Evolutionary conservation across 2,113 vertebrate species (phyloP), one percentile per base, ranked within the genome.

Genomic region (Hemichromis elongatus): DNA sequence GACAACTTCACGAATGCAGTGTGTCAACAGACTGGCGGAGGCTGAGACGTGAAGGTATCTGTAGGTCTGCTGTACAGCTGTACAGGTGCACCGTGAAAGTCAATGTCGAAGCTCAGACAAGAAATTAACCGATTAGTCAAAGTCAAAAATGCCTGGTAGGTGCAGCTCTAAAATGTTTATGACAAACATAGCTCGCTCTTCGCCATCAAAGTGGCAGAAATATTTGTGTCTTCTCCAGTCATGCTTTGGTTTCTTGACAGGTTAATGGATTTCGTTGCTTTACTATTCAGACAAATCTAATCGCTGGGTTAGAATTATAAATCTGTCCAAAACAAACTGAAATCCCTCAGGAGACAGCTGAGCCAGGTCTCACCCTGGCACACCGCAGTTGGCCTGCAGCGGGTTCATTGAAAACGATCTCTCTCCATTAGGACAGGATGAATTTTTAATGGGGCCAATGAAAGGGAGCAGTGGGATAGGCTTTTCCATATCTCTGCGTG

Each of bases 381-480:
- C 87, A 87, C 82, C 53, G 26, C 50, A 7, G 86, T 87, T 80
- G 82, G 85, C 84, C 57, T 89, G 83, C 88, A 92, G 78, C 73
- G 50, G 86, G 86, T 85, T 91, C 92, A 93, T 90, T 86, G 86
- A 95, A 92, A 93, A 84, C 79, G 81, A 93, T 94, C 87, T 86
- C 79, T 89, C 88, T 90, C 92, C 92, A 92, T 93, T 94, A 94
- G 92, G 88, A 94, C 86, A 82, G 85, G 85, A 90, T 96, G 86
- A 92, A 96, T 95, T 92, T 95, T 96, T 96, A 95, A 96, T 96
- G 90, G 63, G 56, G 21, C 84, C 93, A 95, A 95, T 96, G 93
- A 96, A 95, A 96, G 95, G 59, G 90, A 96, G 90, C 95, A 95
- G 94, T 92, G 89, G 93, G 94, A 84, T 89, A 92, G 93, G 92